Evolutionary conservation across 1,140 invertebrate species (phyloP), one percentile per base, ranked within the genome.

Genomic region (Bombus confusus): DNA sequence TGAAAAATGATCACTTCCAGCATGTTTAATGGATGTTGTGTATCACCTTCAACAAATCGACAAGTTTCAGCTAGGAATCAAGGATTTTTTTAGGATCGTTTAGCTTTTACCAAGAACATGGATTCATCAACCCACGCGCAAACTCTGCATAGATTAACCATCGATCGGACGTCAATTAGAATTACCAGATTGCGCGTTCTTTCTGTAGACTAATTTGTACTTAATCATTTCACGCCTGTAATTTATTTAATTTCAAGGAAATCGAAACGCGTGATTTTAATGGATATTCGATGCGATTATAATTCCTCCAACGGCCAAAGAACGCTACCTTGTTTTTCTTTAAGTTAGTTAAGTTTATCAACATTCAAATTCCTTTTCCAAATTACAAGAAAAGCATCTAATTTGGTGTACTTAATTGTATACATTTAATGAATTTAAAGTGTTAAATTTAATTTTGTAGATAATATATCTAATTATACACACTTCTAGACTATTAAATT

Each of bases 21-120:
- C 41, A 22, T 57, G 34, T 52, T 68, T 62, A 83, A 64, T 13
- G 82, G 31, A 31, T 13, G 31, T 64, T 68, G 72, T 80, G 72
- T 78, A 86, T 89, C 87, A 80, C 37, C 72, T 68, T 83, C 39
- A 77, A 37, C 71, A 43, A 72, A 74, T 75, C 77, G 83, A 85
- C 83, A 73, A 47, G 64, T 86, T 83, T 83, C 85, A 43, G 76
- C 22, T 52, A 57, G 34, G 72, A 72, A 37, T 57, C 39, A 10
- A n/a, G 13, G 9, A 18, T 28, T 34, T 13, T 39, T 62, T 72
- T 37, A 39, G 18, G 4, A 66, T 72, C 15, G 59, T 39, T 59
- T 59, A 72, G 39, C 77, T 85, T 77, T 80, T 78, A 80, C 83
- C 57, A 31, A 85, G 39, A 71, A 31, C 39, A 43, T 47, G 69